Base-by-base conservation (phyloP, 2,888 invertebrate species). In the Agrotis segetum region DNA sequence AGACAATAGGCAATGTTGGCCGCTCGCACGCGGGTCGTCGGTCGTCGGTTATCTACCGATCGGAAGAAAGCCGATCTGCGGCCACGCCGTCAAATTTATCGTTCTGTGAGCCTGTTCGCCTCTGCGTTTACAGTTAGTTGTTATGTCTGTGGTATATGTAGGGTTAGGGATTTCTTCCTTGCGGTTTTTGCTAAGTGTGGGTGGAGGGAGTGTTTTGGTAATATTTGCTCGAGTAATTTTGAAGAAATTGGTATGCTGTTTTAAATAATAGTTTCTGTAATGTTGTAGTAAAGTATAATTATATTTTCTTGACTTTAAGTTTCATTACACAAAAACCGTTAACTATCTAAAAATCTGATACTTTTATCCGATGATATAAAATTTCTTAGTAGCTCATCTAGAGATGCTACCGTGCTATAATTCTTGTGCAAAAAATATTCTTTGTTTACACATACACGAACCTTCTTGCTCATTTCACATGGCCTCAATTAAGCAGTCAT, bases 401-500 rank as follows among this genome's bases (percentile, higher is more conserved):
- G 50, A 64, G 67, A 67, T 40, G 19, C 24, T 44, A 50, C 49
- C 71, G 78, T 81, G 81, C 81, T 77, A 83, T 77, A 24, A 74
- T 77, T 74, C 49, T 74, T 79, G 88, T 88, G 90, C 88, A 85
- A 89, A 89, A 89, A 87, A 76, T 83, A 82, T 79, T 74, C 81
- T 79, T 81, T 86, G 88, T 88, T 88, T 88, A 89, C 87, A 89
- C 88, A 85, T 83, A 84, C 81, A 78, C 73, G 85, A 88, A 87
- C 81, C 85, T 82, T 85, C 85, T 88, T 71, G 79, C 71, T 83
- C 71, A 83, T 82, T 85, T 85, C 85, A 83, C 85, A 85, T 92
- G 93, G 86, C 92, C 94, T 92, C 94, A 95, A 95, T 96, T 95
- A 95, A 94, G 90, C 91, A 94, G 93, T 93, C 95, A 94, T 95